Evolutionary conservation across 2,797 vertebrate genomes (phyloP).

Genomic region (Alosa sapidissima): DNA sequence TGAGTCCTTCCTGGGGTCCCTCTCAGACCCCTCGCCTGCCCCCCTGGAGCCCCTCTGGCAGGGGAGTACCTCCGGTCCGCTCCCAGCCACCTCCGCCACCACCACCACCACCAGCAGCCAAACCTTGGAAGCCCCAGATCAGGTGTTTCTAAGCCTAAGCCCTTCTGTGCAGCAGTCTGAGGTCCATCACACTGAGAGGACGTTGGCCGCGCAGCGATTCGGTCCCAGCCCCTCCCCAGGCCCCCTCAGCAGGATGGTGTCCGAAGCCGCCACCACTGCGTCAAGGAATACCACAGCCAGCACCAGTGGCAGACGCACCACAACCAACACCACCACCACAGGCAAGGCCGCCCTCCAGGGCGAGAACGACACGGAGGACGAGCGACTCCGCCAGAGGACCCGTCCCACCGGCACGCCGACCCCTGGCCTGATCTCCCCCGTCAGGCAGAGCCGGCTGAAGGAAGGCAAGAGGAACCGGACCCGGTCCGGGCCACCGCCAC

Average conservation of each 20-base stretch:
- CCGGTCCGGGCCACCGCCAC: conserved; percentile 44
- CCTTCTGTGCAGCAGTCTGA: conserved; percentile 44
- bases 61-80: conserved; percentile 51
- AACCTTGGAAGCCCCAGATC: conserved; percentile 40
- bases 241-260: conserved; percentile 34
- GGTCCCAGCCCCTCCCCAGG: conserved; percentile 37
- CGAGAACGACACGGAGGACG: conserved; percentile 67
- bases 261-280: conserved; percentile 36
- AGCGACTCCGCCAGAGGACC: conserved; percentile 50
- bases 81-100: conserved; percentile 33
- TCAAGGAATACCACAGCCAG: neutral
- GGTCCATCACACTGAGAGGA: neutral
- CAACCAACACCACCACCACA: conserved; percentile 20
- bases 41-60: conserved; percentile 36
- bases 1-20: conserved; percentile 45
- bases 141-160: conserved; percentile 49
- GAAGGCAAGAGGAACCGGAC: conserved; percentile 65
- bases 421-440: conserved; percentile 54
- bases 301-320: neutral
- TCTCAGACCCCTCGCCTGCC: neutral
- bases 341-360: conserved; percentile 37
- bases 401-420: conserved; percentile 52
- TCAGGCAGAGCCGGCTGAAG: conserved; percentile 65
- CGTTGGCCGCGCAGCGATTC: neutral
- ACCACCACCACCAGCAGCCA: conserved; percentile 6